Percentiles rank a stretch among this genome's conserved stretches.
phyloP scores from a whole-genome alignment of 2,888 invertebrate species.

The Hylaea fasciaria region DNA sequence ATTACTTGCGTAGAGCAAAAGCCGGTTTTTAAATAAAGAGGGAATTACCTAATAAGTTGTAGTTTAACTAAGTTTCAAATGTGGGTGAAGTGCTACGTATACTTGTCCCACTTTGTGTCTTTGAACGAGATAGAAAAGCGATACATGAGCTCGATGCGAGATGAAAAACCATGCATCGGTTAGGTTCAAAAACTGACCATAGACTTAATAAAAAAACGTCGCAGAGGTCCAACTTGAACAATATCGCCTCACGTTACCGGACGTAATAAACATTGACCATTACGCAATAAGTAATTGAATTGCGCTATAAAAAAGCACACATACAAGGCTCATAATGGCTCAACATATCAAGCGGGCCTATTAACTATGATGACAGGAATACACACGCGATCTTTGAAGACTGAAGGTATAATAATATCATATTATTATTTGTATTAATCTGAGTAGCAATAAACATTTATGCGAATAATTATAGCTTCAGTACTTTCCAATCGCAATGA shows the following conservation, averaged over 20 bases:
- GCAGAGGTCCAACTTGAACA: neutral
- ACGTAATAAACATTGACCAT: neutral
- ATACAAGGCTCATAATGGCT: slow-evolving; percentile 9
- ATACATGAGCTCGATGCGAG: too few relatives aligned
- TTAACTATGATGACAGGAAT: slow-evolving; percentile 19
- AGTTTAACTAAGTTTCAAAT: too few relatives aligned
- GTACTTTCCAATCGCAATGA: neutral
- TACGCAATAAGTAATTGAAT: slow-evolving; percentile 12
- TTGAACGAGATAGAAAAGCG: too few relatives aligned
- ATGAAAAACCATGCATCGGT: too few relatives aligned
- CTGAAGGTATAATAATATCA: neutral
- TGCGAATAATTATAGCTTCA: neutral
- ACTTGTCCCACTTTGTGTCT: too few relatives aligned
- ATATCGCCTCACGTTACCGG: neutral
- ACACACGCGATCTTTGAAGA: slow-evolving; percentile 22
- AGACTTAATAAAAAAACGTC: too few relatives aligned
- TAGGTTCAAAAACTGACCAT: too few relatives aligned
- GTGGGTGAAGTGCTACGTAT: too few relatives aligned
- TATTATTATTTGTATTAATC: neutral
- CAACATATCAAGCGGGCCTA: slow-evolving; percentile 14
- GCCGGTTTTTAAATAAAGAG: too few relatives aligned
- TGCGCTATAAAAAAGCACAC: slow-evolving; percentile 8
- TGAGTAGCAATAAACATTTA: neutral
- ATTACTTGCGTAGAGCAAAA: too few relatives aligned
- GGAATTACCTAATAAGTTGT: too few relatives aligned